Conservation (phyloP, 1,140 invertebrate species). For the Drosophila pachea region DNA sequence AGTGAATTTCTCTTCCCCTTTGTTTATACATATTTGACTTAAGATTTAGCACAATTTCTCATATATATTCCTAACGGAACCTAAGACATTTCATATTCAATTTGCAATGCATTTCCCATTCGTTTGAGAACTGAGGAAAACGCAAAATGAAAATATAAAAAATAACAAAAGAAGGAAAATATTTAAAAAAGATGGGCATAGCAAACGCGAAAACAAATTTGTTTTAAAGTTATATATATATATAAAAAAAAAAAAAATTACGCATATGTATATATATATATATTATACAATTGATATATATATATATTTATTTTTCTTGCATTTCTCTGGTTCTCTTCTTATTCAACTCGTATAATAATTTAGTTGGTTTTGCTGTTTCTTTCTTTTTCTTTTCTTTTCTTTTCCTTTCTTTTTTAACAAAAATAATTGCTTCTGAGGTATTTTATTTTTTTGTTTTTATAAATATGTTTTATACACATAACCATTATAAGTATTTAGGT, state of each 20-base stretch:
- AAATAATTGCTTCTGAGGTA: slow-evolving; percentile 79
- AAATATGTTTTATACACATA: slow-evolving; percentile 65
- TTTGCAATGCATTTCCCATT: slow-evolving; percentile 48
- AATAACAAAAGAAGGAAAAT: slow-evolving; percentile 43
- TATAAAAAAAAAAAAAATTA: slow-evolving; percentile 33
- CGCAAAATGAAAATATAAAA: slow-evolving; percentile 9
- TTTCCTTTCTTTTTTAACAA: slow-evolving; percentile 68
- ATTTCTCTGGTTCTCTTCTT: slow-evolving; percentile 45
- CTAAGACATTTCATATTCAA: slow-evolving; percentile 47
- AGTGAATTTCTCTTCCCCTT: background rate
- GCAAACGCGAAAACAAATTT: slow-evolving; percentile 38
- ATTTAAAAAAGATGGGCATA: slow-evolving; percentile 31
- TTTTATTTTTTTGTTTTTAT: slow-evolving; percentile 75
- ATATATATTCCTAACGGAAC: slow-evolving; percentile 38
- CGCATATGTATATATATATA: slow-evolving; percentile 11
- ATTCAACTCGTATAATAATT: slow-evolving; percentile 49
- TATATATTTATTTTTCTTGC: slow-evolving; percentile 32
- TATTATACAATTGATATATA: slow-evolving; percentile 34
- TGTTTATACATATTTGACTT: slow-evolving; percentile 44
- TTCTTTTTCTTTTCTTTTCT: slow-evolving; percentile 55
- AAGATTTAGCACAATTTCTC: slow-evolving; percentile 50
- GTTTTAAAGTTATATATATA: slow-evolving; percentile 56
- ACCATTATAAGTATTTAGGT: slow-evolving; percentile 69
- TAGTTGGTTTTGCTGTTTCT: slow-evolving; percentile 39
- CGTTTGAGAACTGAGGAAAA: background rate